Evolutionary conservation across 2,888 invertebrate species (phyloP).

Genomic region (Strigamia transsilvanica): DNA sequence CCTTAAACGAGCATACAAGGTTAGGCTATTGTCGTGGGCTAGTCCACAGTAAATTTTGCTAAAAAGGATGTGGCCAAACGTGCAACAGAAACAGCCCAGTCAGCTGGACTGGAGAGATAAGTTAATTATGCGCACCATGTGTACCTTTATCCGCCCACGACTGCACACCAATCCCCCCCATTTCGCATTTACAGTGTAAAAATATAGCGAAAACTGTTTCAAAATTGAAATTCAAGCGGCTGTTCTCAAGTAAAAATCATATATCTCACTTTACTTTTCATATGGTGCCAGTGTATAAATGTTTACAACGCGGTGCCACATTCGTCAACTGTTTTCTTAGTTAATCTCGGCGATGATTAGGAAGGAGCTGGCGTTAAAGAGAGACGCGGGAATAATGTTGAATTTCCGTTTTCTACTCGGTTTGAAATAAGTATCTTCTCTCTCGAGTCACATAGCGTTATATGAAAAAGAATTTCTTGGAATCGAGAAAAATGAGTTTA

Average conservation of each 20-base stretch:
- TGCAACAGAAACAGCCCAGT: background rate
- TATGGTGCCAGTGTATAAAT: background rate
- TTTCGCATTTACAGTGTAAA: background rate
- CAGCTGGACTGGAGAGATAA: constrained; percentile 44
- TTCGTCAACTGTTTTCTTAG: constrained; percentile 36
- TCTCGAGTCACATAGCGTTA: background rate
- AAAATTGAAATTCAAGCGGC: constrained; percentile 42
- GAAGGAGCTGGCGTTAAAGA: background rate
- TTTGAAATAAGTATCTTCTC: background rate
- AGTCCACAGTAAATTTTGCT: background rate
- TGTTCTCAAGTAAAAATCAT: constrained; percentile 6
- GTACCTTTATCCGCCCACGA: constrained; percentile 35
- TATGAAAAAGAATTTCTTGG: background rate
- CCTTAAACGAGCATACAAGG: constrained; percentile 2
- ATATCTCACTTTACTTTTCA: constrained; percentile 40
- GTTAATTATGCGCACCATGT: constrained; percentile 47
- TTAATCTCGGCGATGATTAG: background rate
- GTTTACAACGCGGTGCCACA: background rate
- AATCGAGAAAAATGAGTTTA: constrained; percentile 38
- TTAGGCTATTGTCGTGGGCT: background rate
- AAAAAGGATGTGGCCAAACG: constrained; percentile 10
- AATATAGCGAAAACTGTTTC: background rate
- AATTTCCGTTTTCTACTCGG: background rate
- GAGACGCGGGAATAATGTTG: constrained; percentile 9
- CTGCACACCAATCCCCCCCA: constrained; percentile 38